A percentile compares a stretch with the other conserved stretches of the same genome.
Conservation (phyloP, 2,888 invertebrate genomes). For the Flabesymbios commensalis region DNA sequence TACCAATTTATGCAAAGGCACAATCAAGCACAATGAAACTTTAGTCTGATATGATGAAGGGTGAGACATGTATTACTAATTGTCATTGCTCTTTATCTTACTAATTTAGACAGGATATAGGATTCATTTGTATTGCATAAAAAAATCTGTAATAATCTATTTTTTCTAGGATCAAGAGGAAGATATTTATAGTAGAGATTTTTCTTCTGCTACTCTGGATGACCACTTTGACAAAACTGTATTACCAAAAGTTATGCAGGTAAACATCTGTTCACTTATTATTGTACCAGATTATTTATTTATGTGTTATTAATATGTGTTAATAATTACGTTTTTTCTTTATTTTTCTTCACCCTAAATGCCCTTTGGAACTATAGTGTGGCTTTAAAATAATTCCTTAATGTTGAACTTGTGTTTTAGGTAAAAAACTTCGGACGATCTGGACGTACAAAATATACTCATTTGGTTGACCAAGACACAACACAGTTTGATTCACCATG, state of each 20-base stretch:
- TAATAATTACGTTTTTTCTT: not conserved
- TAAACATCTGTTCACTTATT: constrained; percentile 41
- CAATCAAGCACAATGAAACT: too few relatives aligned
- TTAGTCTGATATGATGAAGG: too few relatives aligned
- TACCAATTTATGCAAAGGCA: too few relatives aligned
- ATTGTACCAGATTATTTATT: not conserved
- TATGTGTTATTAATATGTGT: not conserved
- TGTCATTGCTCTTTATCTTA: too few relatives aligned
- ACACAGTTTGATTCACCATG: constrained; percentile 97
- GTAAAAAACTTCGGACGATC: constrained; percentile 99
- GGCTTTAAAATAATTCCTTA: too few relatives aligned
- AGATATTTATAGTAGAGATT: constrained; percentile 87
- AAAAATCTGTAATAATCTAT: too few relatives aligned
- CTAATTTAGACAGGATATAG: too few relatives aligned
- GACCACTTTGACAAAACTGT: constrained; percentile 99
- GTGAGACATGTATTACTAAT: too few relatives aligned
- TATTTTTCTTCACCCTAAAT: not conserved
- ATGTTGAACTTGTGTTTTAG: constrained; percentile 52
- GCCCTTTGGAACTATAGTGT: too few relatives aligned
- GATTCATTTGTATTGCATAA: too few relatives aligned
- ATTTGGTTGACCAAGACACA: constrained; percentile 98
- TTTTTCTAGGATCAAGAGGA: constrained; percentile 77
- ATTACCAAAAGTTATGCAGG: constrained; percentile 98
- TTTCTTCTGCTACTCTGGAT: constrained; percentile 93
- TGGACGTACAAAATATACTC: constrained; percentile 98